Conservation (phyloP, 2,797 vertebrate genomes). For the Xyrichtys novacula region DNA sequence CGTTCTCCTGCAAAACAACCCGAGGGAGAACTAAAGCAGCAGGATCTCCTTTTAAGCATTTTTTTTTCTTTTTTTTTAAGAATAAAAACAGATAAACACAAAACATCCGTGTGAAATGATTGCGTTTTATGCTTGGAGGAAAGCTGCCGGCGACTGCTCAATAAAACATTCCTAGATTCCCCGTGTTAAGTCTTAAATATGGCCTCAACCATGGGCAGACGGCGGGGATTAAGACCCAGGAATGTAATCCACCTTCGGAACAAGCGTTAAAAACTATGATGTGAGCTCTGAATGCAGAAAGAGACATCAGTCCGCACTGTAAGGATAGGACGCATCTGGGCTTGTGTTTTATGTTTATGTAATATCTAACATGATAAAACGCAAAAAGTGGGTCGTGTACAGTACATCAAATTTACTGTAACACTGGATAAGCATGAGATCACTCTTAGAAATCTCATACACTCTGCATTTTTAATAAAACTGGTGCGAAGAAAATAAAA, state of each 20-base stretch:
- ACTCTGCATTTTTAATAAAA: too few species aligned
- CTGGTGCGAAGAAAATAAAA: too few species aligned
- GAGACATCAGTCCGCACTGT: slow-evolving; percentile 2
- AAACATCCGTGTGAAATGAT: slow-evolving; percentile 52
- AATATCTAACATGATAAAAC: neutral
- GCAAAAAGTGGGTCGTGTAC: neutral
- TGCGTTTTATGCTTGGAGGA: slow-evolving; percentile 53
- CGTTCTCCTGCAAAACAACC: slow-evolving; percentile 59
- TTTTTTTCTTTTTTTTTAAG: slow-evolving; percentile 23
- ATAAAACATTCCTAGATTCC: slow-evolving; percentile 64
- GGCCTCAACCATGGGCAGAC: slow-evolving; percentile 30
- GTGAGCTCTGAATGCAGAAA: neutral
- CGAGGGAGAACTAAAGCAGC: slow-evolving; percentile 59
- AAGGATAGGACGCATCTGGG: neutral
- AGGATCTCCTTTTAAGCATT: slow-evolving; percentile 55
- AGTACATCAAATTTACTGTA: neutral
- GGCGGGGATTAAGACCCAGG: slow-evolving; percentile 54
- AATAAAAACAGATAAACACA: slow-evolving; percentile 61
- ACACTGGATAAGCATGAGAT: neutral
- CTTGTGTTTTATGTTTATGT: neutral
- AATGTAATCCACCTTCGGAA: slow-evolving; percentile 67
- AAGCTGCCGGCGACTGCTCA: slow-evolving; percentile 51
- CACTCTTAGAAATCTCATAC: too few species aligned
- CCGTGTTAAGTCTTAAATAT: slow-evolving; percentile 51
- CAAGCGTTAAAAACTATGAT: slow-evolving; percentile 34